Evolutionary conservation across 2,797 vertebrate genomes (phyloP).

Genomic region (Helicolenus hilgendorfi): DNA sequence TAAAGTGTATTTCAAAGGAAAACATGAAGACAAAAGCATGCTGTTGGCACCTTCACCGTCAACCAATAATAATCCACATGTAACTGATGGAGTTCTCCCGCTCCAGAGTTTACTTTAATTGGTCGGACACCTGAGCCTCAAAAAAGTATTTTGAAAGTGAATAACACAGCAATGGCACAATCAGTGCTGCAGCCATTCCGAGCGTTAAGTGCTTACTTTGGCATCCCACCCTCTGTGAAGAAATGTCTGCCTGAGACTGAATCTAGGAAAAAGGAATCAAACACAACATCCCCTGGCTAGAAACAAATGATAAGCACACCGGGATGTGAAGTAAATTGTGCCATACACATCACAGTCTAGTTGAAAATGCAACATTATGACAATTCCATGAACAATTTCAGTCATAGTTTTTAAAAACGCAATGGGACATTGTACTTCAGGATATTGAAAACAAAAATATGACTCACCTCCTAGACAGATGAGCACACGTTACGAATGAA

Average conservation of each 20-base stretch:
- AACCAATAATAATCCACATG: background rate
- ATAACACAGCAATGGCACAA: constrained; percentile 19
- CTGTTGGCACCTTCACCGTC: background rate
- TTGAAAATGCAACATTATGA: constrained; percentile 14
- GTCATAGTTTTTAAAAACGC: background rate
- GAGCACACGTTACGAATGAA: background rate
- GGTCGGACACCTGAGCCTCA: constrained; percentile 29
- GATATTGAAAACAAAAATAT: constrained; percentile 12
- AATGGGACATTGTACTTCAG: background rate
- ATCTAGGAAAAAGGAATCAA: constrained; percentile 19
- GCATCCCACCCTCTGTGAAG: constrained; percentile 19
- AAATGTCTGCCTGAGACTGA: constrained; percentile 21
- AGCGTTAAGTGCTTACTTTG: constrained; percentile 44
- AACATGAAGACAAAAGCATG: background rate
- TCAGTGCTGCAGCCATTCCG: background rate
- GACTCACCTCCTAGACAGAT: constrained; percentile 14
- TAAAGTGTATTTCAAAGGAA: background rate
- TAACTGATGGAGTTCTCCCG: background rate
- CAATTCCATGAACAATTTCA: constrained; percentile 9
- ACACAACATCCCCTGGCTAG: constrained; percentile 25
- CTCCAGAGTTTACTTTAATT: constrained; percentile 33
- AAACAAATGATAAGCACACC: constrained; percentile 41
- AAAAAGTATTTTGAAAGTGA: constrained; percentile 40
- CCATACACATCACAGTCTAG: background rate
- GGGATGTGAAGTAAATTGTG: constrained; percentile 31